A percentile compares a stretch with the other conserved stretches of the same genome.
Evolutionary conservation across 2,797 vertebrate genomes (phyloP).

Genomic region (Trachops cirrhosus): DNA sequence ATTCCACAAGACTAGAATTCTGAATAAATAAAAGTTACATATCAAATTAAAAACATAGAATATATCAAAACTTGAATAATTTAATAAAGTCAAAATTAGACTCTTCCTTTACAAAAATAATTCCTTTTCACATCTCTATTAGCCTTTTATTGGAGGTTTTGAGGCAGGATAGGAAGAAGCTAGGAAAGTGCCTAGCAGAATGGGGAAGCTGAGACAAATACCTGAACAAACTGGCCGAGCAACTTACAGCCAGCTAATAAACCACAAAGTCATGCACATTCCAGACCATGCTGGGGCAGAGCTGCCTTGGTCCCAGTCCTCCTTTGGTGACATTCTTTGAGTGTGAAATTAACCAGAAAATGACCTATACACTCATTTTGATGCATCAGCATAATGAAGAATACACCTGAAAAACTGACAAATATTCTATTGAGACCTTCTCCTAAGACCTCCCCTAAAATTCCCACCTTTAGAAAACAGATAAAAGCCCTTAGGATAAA

Average conservation of each 20-base stretch:
- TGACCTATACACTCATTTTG: not conserved
- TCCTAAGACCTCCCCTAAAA: not conserved
- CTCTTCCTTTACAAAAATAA: not conserved
- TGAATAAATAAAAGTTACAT: conserved; percentile 22
- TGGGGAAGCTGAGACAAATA: not conserved
- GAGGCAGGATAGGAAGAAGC: not conserved
- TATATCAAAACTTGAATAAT: not conserved
- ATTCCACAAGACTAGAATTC: conserved; percentile 9
- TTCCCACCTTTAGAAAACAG: not conserved
- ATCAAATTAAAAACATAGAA: not conserved
- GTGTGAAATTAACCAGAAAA: not conserved
- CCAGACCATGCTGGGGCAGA: not conserved
- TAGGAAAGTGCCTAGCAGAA: not conserved
- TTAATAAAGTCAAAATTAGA: conserved; percentile 22
- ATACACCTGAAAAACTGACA: not conserved
- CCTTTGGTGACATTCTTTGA: not conserved
- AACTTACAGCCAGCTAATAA: not conserved
- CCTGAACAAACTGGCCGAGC: not conserved
- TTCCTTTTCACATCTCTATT: not conserved
- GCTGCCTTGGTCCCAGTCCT: not conserved
- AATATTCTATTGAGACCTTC: not conserved
- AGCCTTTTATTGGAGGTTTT: not conserved
- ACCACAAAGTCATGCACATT: not conserved
- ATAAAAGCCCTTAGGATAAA: not conserved
- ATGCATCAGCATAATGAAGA: not conserved